Base-by-base conservation (phyloP, 2,797 vertebrate species). In the Alcedo atthis region DNA sequence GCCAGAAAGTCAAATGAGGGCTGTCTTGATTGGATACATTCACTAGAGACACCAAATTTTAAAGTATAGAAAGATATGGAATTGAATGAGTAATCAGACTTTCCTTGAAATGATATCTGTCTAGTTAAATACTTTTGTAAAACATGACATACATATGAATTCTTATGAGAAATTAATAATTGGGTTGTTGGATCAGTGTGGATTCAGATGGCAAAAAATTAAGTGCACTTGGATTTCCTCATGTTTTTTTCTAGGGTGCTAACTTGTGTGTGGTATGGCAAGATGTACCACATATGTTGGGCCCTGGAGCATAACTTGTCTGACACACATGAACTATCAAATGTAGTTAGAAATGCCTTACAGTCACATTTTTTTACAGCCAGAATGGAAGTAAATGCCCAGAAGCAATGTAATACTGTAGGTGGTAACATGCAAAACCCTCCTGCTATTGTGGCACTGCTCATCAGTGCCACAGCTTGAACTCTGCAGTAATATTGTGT, bases 161-260 rank as follows among this genome's bases (percentile, higher is more conserved):
- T 4, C 5, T 63, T 81, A 69, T 30, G 62, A 83, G 35, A 59
- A 8, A 79, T 57, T 32, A 45, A 61, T 49, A 70, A 40, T 28
- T 20, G 17, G 0, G 0, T 4, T 53, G 15, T 77, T 85, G 62
- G 37, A 61, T 74, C 24, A 12, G 16, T 42, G 25, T 77, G 33
- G n/a, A 20, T 68, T 93, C 43, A 81, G 40, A 42, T 10, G 18
- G 51, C 11, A 10, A 92, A 89, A 91, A 91, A 66, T 51, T 43
- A 75, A 55, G 40, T 9, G 42, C 33, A 37, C 5, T 4, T 11
- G 32, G 30, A 30, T 85, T 69, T 83, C 54, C 15, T 17, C 33
- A 14, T 67, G 28, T 68, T 87, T 92, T 89, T n/a, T 70, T 75
- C 43, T 21, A 15, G 8, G n/a, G 33, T 45, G 15, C 17, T 84